phyloP scores from a whole-genome alignment of 2,888 invertebrate species.

The Drosophila pseudotalamancana region DNA sequence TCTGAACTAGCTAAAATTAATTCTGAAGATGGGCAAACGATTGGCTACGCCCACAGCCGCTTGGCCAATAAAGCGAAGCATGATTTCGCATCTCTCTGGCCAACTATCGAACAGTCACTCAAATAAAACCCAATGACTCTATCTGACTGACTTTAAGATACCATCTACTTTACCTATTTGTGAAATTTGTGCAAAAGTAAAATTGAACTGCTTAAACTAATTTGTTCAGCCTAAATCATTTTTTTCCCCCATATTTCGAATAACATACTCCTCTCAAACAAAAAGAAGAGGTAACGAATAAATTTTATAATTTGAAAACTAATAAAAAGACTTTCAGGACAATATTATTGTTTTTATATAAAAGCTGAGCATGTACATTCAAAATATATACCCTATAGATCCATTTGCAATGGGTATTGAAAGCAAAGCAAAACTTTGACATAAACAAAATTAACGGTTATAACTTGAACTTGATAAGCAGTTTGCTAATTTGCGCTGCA shows the following conservation, averaged over 20 bases:
- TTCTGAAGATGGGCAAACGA: slow-evolving; percentile 18
- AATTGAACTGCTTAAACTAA: no score
- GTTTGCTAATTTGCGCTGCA: slow-evolving; percentile 58
- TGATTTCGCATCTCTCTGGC: slow-evolving; percentile 3
- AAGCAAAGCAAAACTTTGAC: slow-evolving; percentile 60
- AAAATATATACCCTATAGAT: background rate
- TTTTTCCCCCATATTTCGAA: no score
- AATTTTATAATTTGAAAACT: no score
- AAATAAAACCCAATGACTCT: background rate
- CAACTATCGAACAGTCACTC: slow-evolving; percentile 33
- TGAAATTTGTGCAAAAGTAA: no score
- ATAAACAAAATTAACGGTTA: slow-evolving; percentile 75
- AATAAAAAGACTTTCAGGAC: no score
- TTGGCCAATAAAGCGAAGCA: background rate
- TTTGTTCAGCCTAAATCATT: no score
- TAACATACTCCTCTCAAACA: no score
- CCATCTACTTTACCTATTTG: no score
- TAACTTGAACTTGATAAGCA: slow-evolving; percentile 69
- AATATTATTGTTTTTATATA: no score
- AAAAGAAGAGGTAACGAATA: no score
- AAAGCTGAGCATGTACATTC: no score
- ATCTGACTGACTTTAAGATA: background rate
- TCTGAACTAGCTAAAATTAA: slow-evolving; percentile 32
- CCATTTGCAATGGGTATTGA: slow-evolving; percentile 16
- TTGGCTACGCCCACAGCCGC: slow-evolving; percentile 25